phyloP scores from a whole-genome alignment of 2,888 invertebrate species.

The Lasioglossum marginatum region DNA sequence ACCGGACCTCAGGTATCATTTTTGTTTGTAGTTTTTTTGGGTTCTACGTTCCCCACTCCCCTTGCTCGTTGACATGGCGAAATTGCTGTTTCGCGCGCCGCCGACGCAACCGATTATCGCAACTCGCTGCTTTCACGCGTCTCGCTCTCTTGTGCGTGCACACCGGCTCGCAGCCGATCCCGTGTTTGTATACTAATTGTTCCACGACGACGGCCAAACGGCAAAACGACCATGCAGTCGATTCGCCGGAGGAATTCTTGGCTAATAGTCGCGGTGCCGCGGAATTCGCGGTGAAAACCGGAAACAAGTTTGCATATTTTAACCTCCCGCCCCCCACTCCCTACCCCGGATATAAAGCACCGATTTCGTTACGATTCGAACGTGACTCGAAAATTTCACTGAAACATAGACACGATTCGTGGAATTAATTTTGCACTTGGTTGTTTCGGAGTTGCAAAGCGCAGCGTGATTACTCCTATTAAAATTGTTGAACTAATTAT shows the following conservation, averaged over 20 bases:
- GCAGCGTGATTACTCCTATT: not conserved
- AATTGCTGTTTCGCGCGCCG: conserved; percentile 5
- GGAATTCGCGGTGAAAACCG: not conserved
- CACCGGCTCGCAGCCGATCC: not conserved
- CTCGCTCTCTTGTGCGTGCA: not conserved
- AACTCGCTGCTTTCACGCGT: conserved; percentile 14
- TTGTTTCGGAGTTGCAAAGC: not conserved
- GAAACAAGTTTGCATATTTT: not conserved
- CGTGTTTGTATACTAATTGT: conserved; percentile 21
- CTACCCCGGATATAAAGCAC: not conserved
- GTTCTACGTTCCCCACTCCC: not conserved
- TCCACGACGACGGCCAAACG: conserved; percentile 12
- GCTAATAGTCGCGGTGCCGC: not conserved
- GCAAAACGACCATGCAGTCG: conserved; percentile 10
- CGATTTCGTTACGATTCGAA: not conserved
- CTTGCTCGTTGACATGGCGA: not conserved
- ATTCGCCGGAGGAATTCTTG: conserved; percentile 14
- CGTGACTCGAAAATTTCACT: not conserved
- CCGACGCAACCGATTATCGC: conserved; percentile 21
- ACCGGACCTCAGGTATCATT: conserved; percentile 34
- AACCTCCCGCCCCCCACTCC: not conserved
- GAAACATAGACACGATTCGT: not conserved
- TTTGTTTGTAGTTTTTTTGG: conserved; percentile 5
- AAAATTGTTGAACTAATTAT: too few relatives aligned
- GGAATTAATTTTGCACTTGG: not conserved